A percentile compares a stretch with the other conserved stretches of the same genome.
These are phyloP conservation scores for Dreissena rostriformis DNA, from an alignment of 1,140 invertebrate genomes.

Conservation along the genomic window DNA sequence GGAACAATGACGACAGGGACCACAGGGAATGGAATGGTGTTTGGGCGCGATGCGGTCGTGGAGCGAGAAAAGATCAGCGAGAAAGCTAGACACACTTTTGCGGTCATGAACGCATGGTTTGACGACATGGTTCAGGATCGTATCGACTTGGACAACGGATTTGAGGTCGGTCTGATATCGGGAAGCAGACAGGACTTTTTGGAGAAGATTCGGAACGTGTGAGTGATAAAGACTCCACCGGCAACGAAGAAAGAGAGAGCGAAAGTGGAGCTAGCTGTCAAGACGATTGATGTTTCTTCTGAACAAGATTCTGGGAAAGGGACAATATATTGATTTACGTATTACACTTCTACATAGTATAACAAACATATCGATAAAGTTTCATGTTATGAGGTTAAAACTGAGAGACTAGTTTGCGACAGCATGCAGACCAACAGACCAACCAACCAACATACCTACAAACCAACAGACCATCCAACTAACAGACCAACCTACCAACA, in stretches of 20 bases:
- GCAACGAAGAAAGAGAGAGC: conserved; percentile 17
- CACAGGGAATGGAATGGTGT: conserved; percentile 56
- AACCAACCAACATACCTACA: too few relatives aligned
- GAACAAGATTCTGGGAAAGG: too few relatives aligned
- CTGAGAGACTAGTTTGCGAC: too few relatives aligned
- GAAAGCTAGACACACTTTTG: conserved; percentile 65
- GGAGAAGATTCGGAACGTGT: conserved; percentile 47
- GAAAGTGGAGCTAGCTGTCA: conserved; percentile 35
- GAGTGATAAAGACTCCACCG: conserved; percentile 44
- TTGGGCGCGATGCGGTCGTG: conserved; percentile 66
- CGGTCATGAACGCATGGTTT: conserved; percentile 67
- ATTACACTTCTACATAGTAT: too few relatives aligned
- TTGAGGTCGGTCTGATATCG: conserved; percentile 43
- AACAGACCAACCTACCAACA: too few relatives aligned
- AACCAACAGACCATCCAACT: too few relatives aligned
- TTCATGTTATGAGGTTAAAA: too few relatives aligned
- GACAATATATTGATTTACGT: too few relatives aligned
- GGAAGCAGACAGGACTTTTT: conserved; percentile 44
- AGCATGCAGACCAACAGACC: too few relatives aligned
- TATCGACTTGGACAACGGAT: conserved; percentile 65
- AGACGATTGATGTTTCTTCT: too few relatives aligned
- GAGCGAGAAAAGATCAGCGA: conserved; percentile 71
- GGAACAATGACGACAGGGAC: conserved; percentile 51
- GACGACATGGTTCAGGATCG: conserved; percentile 66
- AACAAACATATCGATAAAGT: too few relatives aligned